phyloP scores from a whole-genome alignment of 2,888 invertebrate species.

The Lycocerus yunnanus region DNA sequence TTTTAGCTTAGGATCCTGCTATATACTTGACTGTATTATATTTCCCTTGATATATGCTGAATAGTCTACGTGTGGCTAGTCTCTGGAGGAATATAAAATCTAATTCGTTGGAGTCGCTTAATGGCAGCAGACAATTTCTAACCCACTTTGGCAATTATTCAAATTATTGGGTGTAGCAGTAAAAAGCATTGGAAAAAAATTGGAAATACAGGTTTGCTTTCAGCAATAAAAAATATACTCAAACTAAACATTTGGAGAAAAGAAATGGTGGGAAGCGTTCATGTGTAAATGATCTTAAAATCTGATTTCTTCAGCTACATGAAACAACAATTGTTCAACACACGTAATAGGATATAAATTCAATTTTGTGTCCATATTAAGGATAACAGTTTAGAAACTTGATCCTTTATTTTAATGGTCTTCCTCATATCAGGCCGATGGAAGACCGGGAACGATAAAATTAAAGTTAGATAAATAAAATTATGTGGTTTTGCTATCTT shows the following conservation, averaged over 20 bases:
- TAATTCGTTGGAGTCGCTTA: not conserved
- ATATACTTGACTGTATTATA: not conserved
- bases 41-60: not conserved
- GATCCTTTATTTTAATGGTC: not conserved
- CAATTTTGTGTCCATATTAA: constrained; percentile 11
- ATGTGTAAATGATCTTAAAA: constrained; percentile 2
- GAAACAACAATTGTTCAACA: constrained; percentile 11
- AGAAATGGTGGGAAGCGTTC: not conserved
- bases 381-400: not conserved
- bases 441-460: not conserved
- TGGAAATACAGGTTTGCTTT: not conserved
- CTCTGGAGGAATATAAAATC: not conserved
- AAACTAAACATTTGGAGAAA: not conserved
- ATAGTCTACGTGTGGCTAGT: not conserved
- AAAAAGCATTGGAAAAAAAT: not conserved
- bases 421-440: not conserved
- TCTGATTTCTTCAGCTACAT: constrained; percentile 15
- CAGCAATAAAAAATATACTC: not conserved
- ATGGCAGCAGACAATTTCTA: not conserved
- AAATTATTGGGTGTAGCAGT: not conserved
- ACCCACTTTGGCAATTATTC: not conserved
- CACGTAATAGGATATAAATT: constrained; percentile 15
- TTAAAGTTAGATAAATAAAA: not conserved
- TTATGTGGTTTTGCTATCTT: not conserved
- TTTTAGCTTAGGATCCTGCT: too few relatives aligned